Conservation (phyloP, 2,113 vertebrate genomes). For the Etheostoma cragini region DNA sequence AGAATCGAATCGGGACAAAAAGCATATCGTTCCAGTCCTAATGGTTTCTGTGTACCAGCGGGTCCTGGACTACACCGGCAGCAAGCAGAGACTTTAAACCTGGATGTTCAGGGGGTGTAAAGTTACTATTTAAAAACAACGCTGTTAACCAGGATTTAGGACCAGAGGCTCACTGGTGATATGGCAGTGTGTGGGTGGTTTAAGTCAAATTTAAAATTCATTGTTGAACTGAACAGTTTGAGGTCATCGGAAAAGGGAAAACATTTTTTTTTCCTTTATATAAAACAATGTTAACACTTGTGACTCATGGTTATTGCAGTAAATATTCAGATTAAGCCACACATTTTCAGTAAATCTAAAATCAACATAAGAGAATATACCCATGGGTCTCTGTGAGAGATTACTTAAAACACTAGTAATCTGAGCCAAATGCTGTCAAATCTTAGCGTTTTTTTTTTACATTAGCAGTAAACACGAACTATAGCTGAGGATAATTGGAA, state of each 20-base stretch:
- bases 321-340: neutral
- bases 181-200: constrained; percentile 9
- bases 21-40: no score
- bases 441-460: no score
- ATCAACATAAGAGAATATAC: neutral
- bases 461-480: neutral
- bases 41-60: neutral
- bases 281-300: neutral
- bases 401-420: neutral
- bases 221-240: neutral
- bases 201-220: constrained; percentile 5
- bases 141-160: neutral
- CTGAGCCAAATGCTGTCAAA: neutral
- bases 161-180: neutral
- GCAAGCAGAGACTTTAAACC: neutral
- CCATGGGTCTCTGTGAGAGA: neutral
- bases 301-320: no score
- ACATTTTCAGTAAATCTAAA: neutral
- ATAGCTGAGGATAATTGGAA: neutral
- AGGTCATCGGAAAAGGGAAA: neutral
- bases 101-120: neutral
- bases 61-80: no score
- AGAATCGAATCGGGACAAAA: no score
- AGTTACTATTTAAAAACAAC: neutral
- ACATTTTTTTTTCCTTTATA: neutral